phyloP scores from a whole-genome alignment of 2,888 invertebrate genomes.

The Drosophila vallismaia region DNA sequence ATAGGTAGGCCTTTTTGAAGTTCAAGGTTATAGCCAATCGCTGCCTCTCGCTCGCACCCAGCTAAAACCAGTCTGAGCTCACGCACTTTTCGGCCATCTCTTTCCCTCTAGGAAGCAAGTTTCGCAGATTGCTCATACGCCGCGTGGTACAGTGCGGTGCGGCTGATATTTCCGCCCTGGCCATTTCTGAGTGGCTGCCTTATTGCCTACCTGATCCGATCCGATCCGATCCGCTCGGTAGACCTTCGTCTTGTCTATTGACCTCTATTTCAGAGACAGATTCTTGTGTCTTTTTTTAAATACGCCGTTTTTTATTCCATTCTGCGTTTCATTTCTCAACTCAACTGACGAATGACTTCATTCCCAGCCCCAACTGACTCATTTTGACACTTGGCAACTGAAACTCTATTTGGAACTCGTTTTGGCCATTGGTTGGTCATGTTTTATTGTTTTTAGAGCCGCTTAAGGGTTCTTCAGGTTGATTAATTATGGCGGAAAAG shows the following conservation, averaged over 20 bases:
- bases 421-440: slow-evolving; percentile 31
- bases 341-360: slow-evolving; percentile 43
- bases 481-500: slow-evolving; percentile 43
- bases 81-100: slow-evolving; percentile 45
- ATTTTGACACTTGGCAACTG: slow-evolving; percentile 30
- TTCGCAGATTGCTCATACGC: slow-evolving; percentile 59
- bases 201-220: slow-evolving; percentile 7
- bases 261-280: slow-evolving; percentile 68
- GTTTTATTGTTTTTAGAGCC: slow-evolving; percentile 37
- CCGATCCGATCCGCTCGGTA: slow-evolving; percentile 31
- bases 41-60: slow-evolving; percentile 3
- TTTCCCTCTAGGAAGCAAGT: slow-evolving; percentile 61
- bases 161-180: slow-evolving; percentile 64
- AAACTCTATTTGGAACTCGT: slow-evolving; percentile 41
- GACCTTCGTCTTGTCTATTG: slow-evolving; percentile 82
- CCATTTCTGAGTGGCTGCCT: slow-evolving; percentile 48
- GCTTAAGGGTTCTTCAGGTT: slow-evolving; percentile 29
- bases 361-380: slow-evolving; percentile 35
- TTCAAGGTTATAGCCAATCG: slow-evolving; percentile 81
- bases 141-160: slow-evolving; percentile 26
- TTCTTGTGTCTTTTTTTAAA: slow-evolving; percentile 22
- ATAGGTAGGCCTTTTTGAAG: slow-evolving; percentile 80
- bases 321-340: slow-evolving; percentile 13
- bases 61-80: slow-evolving; percentile 57
- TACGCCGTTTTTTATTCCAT: slow-evolving; percentile 16